Base-by-base conservation (phyloP, 2,888 invertebrate genomes). In the Trichopria drosophilae region DNA sequence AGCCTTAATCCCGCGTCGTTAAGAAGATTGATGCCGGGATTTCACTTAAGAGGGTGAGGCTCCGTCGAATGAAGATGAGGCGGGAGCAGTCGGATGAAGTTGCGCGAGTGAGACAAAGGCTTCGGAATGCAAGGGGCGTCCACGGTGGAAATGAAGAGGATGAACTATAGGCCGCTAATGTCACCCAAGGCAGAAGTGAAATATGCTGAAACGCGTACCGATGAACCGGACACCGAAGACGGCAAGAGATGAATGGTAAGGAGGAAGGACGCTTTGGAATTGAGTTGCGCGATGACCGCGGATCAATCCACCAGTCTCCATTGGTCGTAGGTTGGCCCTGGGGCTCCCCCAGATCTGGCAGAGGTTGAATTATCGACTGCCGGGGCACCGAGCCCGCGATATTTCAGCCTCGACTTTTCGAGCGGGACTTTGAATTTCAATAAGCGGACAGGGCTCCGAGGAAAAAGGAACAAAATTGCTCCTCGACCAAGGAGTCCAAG, bases 11-110 rank as follows among this genome's bases (percentile, higher is more conserved):
- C 69, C 46, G 53, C 58, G 66, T 72, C 68, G 68, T 73, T 72
- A 69, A 68, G 62, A 67, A 72, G 71, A 72, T 73, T 71, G 72
- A 72, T 73, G 70, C 57, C 62, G 58, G 66, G 67, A 70, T 72
- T 73, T 69, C 68, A 72, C 68, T 72, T 71, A 67, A 64, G 67
- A 63, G 62, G 57, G 62, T 54, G 53, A 55, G 51, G 52, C n/a
- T n/a, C n/a, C n/a, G n/a, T n/a, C n/a, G n/a, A n/a, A n/a, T n/a
- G n/a, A n/a, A n/a, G n/a, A n/a, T n/a, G n/a, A n/a, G n/a, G n/a
- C n/a, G n/a, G n/a, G n/a, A n/a, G n/a, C n/a, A n/a, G n/a, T n/a
- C n/a, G n/a, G n/a, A n/a, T n/a, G n/a, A n/a, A n/a, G n/a, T n/a
- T n/a, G n/a, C n/a, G n/a, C n/a, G n/a, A n/a, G n/a, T n/a, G n/a